Percentiles rank a stretch among this genome's conserved stretches.
Conservation (phyloP, 1,140 invertebrate genomes). For the Polypedilum vanderplanki region DNA sequence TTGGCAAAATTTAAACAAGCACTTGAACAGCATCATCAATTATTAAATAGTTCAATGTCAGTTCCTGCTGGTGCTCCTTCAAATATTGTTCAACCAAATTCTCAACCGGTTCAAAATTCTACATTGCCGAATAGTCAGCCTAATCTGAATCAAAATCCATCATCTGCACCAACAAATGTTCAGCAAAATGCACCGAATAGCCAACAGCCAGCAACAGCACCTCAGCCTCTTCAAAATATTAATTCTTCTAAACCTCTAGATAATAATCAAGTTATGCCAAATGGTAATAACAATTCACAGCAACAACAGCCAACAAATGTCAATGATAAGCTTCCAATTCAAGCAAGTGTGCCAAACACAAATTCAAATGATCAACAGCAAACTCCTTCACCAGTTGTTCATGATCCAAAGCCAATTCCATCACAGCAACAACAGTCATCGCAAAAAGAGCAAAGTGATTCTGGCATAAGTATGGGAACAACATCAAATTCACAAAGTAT, state of each 20-base stretch:
- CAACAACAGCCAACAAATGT: conserved; percentile 28
- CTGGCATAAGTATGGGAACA: conserved; percentile 33
- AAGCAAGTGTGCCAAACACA: conserved; percentile 27
- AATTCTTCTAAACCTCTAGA: neutral
- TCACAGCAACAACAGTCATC: neutral
- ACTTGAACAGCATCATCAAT: conserved; percentile 51
- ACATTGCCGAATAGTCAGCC: conserved; percentile 35
- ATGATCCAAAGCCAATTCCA: conserved; percentile 1
- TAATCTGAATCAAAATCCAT: conserved; percentile 31
- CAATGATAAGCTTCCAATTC: neutral
- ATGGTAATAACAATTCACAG: neutral
- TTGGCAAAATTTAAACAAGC: conserved; percentile 44
- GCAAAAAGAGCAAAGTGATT: neutral
- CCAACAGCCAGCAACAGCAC: conserved; percentile 32
- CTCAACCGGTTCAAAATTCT: conserved; percentile 26
- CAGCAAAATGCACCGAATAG: conserved; percentile 33
- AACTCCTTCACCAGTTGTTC: conserved; percentile 32
- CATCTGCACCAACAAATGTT: conserved; percentile 31
- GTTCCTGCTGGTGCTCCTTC: neutral
- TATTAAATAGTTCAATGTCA: no score
- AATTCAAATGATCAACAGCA: conserved; percentile 29
- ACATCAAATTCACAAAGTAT: conserved; percentile 38
- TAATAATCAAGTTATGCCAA: neutral
- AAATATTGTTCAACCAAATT: conserved; percentile 30
- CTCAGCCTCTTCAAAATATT: conserved; percentile 32